Percentiles rank a stretch among this genome's conserved stretches.
These are phyloP conservation scores for Zaprionus camerounensis DNA, from an alignment of 1,140 invertebrate species.

Conservation along the genomic window DNA sequence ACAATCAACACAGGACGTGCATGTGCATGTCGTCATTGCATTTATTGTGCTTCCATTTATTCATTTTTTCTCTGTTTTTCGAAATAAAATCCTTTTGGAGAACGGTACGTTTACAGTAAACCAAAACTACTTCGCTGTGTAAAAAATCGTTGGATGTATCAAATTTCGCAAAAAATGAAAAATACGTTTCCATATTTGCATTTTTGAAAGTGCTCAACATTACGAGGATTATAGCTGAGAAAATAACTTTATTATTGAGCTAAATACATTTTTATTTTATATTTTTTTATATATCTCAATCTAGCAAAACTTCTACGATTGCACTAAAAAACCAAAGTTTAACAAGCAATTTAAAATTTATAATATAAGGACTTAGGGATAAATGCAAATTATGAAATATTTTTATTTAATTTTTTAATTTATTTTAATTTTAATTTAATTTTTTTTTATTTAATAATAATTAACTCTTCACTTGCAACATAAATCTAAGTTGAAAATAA, in stretches of 20 bases:
- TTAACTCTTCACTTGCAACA: too few relatives aligned
- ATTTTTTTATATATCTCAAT: background rate
- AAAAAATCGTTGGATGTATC: background rate
- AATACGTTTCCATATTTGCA: background rate
- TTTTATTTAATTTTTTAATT: too few relatives aligned
- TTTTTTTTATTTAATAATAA: too few relatives aligned
- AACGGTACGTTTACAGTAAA: background rate
- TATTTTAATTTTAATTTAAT: too few relatives aligned
- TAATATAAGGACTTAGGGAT: too few relatives aligned
- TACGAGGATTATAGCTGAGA: background rate
- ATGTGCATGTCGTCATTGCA: background rate
- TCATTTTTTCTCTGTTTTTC: background rate
- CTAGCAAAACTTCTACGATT: too few relatives aligned
- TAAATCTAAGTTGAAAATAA: too few relatives aligned
- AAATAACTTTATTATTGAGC: background rate
- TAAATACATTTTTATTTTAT: background rate
- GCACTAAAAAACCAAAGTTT: too few relatives aligned
- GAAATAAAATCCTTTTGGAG: background rate
- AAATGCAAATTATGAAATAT: too few relatives aligned
- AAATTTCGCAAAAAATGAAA: background rate
- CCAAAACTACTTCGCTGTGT: background rate
- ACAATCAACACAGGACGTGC: slow-evolving; percentile 3
- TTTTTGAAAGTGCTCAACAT: background rate
- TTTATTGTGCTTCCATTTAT: background rate
- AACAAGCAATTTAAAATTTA: too few relatives aligned